These are phyloP conservation scores for Enteromius fasciolatus DNA, from an alignment of 2,797 vertebrate species.

Conservation along the genomic window DNA sequence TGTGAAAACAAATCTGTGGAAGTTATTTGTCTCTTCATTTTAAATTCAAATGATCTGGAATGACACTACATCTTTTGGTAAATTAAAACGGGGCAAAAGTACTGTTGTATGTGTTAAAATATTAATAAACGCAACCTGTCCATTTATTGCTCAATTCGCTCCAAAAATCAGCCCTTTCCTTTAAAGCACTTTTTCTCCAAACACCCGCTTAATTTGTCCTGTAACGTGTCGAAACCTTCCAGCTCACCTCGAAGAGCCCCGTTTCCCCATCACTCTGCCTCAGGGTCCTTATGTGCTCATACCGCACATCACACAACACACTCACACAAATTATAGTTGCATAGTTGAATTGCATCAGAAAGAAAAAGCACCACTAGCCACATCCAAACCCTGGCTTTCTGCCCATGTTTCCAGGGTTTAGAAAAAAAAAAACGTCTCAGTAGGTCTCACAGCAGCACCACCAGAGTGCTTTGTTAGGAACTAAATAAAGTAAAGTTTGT, in stretches of 20 bases:
- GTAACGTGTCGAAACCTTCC: slow-evolving; percentile 15
- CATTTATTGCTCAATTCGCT: not conserved
- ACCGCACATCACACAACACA: slow-evolving; percentile 14
- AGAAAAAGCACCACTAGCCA: slow-evolving; percentile 17
- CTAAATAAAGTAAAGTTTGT: slow-evolving; percentile 48
- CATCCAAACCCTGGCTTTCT: not conserved
- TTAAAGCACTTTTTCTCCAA: not conserved
- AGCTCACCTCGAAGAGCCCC: slow-evolving; percentile 9
- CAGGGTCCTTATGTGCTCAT: slow-evolving; percentile 32
- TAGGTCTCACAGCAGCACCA: slow-evolving; percentile 10
- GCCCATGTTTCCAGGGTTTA: slow-evolving; percentile 19
- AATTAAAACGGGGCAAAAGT: not conserved
- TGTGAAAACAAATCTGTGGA: not conserved
- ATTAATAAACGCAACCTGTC: not conserved
- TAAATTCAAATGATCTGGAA: not conserved
- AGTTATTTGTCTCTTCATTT: not conserved
- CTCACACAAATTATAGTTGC: not conserved
- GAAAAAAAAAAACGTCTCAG: slow-evolving; percentile 32
- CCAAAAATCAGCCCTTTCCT: not conserved
- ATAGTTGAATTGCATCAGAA: slow-evolving; percentile 26
- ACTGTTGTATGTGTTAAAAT: too few species aligned
- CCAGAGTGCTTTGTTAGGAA: slow-evolving; percentile 38
- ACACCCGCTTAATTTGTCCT: slow-evolving; percentile 18
- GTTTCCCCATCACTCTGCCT: slow-evolving; percentile 23
- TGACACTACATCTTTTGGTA: not conserved